These are phyloP conservation scores for Patella caerulea DNA, from an alignment of 2,888 invertebrate species.

Conservation along the genomic window DNA sequence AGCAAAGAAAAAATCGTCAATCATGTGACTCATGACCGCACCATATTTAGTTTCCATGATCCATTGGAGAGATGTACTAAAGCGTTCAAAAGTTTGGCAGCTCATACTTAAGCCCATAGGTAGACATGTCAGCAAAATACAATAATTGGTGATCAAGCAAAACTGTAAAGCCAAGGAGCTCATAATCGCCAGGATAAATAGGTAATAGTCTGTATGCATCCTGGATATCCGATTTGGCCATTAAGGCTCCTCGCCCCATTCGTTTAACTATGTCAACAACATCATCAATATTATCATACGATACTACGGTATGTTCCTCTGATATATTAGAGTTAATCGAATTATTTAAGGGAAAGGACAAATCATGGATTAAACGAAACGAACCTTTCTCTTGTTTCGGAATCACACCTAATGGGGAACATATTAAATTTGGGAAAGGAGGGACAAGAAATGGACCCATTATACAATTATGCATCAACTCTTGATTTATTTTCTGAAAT, in stretches of 20 bases:
- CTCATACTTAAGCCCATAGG: constrained; percentile 11
- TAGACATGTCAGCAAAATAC: constrained; percentile 9
- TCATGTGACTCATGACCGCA: neutral
- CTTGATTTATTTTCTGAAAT: neutral
- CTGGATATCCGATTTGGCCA: too few relatives aligned
- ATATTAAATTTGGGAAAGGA: neutral
- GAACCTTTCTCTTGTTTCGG: neutral
- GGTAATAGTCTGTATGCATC: too few relatives aligned
- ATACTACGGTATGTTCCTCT: too few relatives aligned
- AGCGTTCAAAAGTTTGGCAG: neutral
- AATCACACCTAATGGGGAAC: neutral
- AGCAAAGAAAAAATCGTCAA: constrained; percentile 1
- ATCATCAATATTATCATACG: too few relatives aligned
- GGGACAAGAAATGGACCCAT: neutral
- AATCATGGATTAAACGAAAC: neutral
- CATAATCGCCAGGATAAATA: too few relatives aligned
- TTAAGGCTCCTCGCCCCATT: too few relatives aligned
- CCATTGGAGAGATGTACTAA: constrained; percentile 11
- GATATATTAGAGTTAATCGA: too few relatives aligned
- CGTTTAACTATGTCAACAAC: too few relatives aligned
- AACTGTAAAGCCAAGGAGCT: neutral
- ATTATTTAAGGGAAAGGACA: neutral
- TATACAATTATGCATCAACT: neutral
- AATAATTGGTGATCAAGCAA: neutral
- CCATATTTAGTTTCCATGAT: neutral